phyloP scores from a whole-genome alignment of 2,113 vertebrate genomes.

The Chaetura pelagica region DNA sequence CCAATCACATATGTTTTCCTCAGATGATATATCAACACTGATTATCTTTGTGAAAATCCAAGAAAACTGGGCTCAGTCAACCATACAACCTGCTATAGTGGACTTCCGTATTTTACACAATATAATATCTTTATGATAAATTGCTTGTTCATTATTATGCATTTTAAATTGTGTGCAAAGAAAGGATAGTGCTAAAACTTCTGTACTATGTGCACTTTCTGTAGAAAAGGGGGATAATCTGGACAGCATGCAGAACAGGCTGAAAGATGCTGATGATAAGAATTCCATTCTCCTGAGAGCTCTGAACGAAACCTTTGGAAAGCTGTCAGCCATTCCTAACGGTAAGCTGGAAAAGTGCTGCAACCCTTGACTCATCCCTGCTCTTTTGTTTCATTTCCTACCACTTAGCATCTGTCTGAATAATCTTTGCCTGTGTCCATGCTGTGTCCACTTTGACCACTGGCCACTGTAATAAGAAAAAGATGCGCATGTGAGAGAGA shows the following conservation, averaged over 20 bases:
- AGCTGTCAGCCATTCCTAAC: conserved; percentile 86
- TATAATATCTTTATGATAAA: background rate
- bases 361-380: background rate
- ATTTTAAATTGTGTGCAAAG: background rate
- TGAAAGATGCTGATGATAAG: conserved; percentile 85
- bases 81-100: background rate
- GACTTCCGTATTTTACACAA: background rate
- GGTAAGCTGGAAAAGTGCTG: conserved; percentile 77
- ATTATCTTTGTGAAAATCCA: background rate
- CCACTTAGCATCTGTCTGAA: background rate
- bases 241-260: conserved; percentile 78
- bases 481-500: background rate
- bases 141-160: background rate
- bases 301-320: conserved; percentile 89
- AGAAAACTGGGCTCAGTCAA: background rate
- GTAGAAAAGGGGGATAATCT: conserved; percentile 83
- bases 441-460: background rate
- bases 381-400: background rate
- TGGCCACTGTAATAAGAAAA: background rate
- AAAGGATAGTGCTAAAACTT: background rate
- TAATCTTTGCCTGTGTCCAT: background rate
- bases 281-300: conserved; percentile 83
- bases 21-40: background rate
- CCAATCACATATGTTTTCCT: background rate
- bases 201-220: background rate